These are phyloP conservation scores for Orbicella faveolata DNA, from an alignment of 64 coral and sea anemone genomes.

Conservation along the genomic window DNA sequence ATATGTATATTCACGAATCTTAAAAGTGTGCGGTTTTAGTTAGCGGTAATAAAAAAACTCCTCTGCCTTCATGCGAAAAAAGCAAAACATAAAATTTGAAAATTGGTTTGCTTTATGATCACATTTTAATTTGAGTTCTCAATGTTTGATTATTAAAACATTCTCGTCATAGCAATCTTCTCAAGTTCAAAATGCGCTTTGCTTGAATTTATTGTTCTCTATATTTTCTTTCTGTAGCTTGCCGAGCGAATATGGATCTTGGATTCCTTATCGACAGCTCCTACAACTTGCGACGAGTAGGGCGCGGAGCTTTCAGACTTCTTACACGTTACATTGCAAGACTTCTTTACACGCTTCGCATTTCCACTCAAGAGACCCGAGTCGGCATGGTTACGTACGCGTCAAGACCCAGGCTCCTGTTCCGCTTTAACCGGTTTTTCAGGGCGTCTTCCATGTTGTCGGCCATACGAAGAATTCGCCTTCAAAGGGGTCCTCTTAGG, in stretches of 20 bases:
- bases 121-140: too few relatives aligned
- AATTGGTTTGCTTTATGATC: too few relatives aligned
- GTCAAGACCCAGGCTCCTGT: constrained; percentile 23
- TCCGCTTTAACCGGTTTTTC: constrained; percentile 59
- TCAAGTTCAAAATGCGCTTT: too few relatives aligned
- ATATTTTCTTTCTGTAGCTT: too few relatives aligned
- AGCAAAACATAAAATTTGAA: too few relatives aligned
- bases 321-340: constrained; percentile 27
- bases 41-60: too few relatives aligned
- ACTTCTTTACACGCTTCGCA: constrained; percentile 48
- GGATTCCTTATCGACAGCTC: constrained; percentile 79
- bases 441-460: neutral
- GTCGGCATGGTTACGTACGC: constrained; percentile 70
- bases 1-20: too few relatives aligned
- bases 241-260: constrained; percentile 67
- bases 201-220: too few relatives aligned
- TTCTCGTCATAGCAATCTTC: too few relatives aligned
- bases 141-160: too few relatives aligned
- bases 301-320: constrained; percentile 34
- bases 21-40: too few relatives aligned
- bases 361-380: constrained; percentile 57
- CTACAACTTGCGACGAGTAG: constrained; percentile 33
- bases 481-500: neutral
- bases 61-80: too few relatives aligned
- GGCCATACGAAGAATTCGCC: constrained; percentile 3